phyloP scores from a whole-genome alignment of 2,113 vertebrate species.

The Polypterus senegalus region DNA sequence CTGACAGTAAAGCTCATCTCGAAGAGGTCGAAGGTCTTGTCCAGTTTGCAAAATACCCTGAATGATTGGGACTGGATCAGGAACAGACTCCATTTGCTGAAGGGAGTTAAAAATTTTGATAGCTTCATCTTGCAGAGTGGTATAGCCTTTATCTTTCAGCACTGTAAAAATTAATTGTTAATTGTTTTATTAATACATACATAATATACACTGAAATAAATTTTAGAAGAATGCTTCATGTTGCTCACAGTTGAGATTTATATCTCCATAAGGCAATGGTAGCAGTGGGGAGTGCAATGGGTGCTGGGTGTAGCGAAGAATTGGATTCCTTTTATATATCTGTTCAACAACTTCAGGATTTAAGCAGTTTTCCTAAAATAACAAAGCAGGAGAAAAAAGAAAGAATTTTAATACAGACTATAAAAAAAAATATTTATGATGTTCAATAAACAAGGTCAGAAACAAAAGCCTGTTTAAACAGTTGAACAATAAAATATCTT shows the following conservation, averaged over 20 bases:
- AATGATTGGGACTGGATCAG: conserved; percentile 74
- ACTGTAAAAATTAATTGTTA: conserved; percentile 35
- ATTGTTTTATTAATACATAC: neutral
- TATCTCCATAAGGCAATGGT: conserved; percentile 88
- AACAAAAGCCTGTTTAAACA: no score
- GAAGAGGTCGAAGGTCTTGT: conserved; percentile 73
- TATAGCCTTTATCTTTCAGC: conserved; percentile 68
- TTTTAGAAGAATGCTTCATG: neutral
- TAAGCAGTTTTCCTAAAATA: conserved; percentile 81
- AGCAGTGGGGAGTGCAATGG: conserved; percentile 80
- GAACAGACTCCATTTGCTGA: conserved; percentile 79
- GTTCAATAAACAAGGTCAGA: no score
- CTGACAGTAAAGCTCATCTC: conserved; percentile 92
- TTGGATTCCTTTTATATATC: conserved; percentile 91
- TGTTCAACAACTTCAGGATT: conserved; percentile 89
- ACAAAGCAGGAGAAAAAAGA: neutral
- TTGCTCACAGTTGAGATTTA: conserved; percentile 64
- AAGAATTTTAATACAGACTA: no score
- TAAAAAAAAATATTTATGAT: no score
- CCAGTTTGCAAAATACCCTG: conserved; percentile 81
- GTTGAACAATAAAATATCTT: no score
- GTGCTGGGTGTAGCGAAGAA: conserved; percentile 86
- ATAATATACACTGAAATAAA: neutral
- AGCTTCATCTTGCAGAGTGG: conserved; percentile 83
- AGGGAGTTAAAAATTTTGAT: conserved; percentile 84